Evolutionary conservation across 2,888 invertebrate genomes (phyloP).

Genomic region (Tiliacea aurago): DNA sequence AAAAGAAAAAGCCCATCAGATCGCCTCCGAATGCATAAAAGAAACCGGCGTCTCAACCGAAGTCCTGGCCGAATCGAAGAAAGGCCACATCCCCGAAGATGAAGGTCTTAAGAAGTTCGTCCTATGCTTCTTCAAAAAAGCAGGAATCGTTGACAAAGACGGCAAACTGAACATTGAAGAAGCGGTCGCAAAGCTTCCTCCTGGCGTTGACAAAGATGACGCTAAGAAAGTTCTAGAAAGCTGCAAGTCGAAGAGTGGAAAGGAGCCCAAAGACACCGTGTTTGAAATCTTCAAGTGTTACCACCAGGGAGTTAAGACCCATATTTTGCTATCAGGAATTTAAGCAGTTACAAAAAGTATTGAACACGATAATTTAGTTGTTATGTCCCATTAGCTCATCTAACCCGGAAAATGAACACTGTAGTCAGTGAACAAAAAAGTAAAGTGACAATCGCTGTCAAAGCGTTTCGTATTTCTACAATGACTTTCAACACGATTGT

Average conservation of each 20-base stretch:
- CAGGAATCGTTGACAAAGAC: constrained; percentile 77
- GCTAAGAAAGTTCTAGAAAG: constrained; percentile 81
- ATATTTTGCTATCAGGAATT: constrained; percentile 64
- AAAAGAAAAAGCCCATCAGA: constrained; percentile 75
- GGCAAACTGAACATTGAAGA: constrained; percentile 84
- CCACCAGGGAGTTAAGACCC: constrained; percentile 79
- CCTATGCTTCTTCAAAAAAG: constrained; percentile 86
- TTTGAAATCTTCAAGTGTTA: constrained; percentile 87
- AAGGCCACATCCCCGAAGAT: constrained; percentile 83
- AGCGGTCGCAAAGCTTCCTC: constrained; percentile 81
- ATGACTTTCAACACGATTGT: neutral
- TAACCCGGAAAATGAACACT: neutral
- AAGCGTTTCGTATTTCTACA: neutral
- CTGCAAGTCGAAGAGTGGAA: constrained; percentile 82
- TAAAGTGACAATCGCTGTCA: neutral
- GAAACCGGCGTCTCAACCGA: constrained; percentile 81
- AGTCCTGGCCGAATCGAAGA: constrained; percentile 79
- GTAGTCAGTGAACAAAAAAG: neutral
- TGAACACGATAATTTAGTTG: constrained; percentile 29
- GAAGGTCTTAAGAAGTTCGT: constrained; percentile 84
- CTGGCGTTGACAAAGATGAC: constrained; percentile 79
- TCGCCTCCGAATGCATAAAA: constrained; percentile 78
- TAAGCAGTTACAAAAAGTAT: constrained; percentile 12
- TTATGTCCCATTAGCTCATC: too few relatives aligned
- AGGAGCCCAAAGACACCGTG: constrained; percentile 81